phyloP scores from a whole-genome alignment of 2,888 invertebrate species.

The Celastrina argiolus region DNA sequence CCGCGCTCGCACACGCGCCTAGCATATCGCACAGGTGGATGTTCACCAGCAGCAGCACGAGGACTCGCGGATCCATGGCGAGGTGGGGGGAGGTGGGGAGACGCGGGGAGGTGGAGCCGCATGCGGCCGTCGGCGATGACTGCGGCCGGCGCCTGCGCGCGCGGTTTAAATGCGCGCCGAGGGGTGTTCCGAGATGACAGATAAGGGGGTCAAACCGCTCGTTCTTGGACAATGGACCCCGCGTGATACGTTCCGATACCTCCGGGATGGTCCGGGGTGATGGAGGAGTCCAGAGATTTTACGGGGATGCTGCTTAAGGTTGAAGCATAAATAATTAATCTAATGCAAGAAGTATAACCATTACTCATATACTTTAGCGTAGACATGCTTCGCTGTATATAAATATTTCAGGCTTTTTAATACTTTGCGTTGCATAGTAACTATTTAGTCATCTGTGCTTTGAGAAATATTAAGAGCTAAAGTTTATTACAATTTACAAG shows the following conservation, averaged over 20 bases:
- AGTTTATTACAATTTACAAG: too few species aligned
- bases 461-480: too few species aligned
- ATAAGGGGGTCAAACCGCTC: constrained; percentile 30
- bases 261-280: not conserved
- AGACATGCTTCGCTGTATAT: too few species aligned
- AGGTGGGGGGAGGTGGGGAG: constrained; percentile 50
- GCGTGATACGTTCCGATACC: constrained; percentile 27
- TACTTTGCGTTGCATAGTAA: too few species aligned
- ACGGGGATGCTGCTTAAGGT: not conserved
- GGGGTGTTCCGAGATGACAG: constrained; percentile 28
- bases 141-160: constrained; percentile 37
- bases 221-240: constrained; percentile 37
- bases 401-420: too few species aligned
- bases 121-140: constrained; percentile 57
- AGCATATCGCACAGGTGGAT: constrained; percentile 38
- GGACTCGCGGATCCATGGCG: constrained; percentile 46
- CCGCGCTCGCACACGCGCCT: constrained; percentile 61
- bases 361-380: too few species aligned
- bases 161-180: constrained; percentile 30
- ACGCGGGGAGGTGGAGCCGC: constrained; percentile 54
- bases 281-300: not conserved
- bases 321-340: too few species aligned
- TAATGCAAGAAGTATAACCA: too few species aligned
- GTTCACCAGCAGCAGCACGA: constrained; percentile 43
- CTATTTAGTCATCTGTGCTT: too few species aligned